Base-by-base conservation (phyloP, 2,113 vertebrate species). In the Corapipo altera region DNA sequence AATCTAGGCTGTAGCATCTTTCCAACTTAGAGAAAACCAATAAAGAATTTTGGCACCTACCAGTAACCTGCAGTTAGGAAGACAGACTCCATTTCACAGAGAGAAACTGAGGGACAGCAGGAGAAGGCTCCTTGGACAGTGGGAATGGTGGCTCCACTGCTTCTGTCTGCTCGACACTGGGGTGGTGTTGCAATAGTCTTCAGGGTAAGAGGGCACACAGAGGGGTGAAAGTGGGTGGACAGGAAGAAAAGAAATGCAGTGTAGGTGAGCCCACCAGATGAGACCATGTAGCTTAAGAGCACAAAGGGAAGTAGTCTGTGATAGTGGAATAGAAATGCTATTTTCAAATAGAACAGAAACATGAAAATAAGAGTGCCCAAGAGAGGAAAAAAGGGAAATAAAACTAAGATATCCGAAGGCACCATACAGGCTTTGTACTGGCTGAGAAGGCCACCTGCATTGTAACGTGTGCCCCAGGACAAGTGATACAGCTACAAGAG, bases 191-290 rank as follows among this genome's bases (percentile, higher is more conserved):
- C 32, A 51, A 6, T 30, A 58, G 41, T 41, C 88, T 89, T 37
- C 39, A 43, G 59, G 66, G 24, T 14, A 74, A 59, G 39, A 59
- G 33, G 8, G 16, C 61, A 37, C 1, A 1, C 2, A 12, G 41
- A 23, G 4, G 7, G 9, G 12, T 43, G 39, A 62, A 69, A 15
- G 33, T 32, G 9, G 27, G 21, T 1, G 3, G 17, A 43, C 39
- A 43, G 33, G 85, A 72, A 46, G 28, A 49, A 58, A 51, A 66
- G 43, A 77, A 77, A 35, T 4, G 22, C 15, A 43, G 35, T 39
- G 6, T 12, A 61, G 39, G n/a, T 8, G 7, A 69, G 57, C 33
- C 35, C 3, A 3, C 9, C 0, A 0, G 30, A 30, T 81, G 57
- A 89, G 35, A 26, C 1, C 0, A 2, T 6, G 9, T 23, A 37